Evolutionary conservation across 2,888 invertebrate genomes (phyloP).

Genomic region (Alitta virens): DNA sequence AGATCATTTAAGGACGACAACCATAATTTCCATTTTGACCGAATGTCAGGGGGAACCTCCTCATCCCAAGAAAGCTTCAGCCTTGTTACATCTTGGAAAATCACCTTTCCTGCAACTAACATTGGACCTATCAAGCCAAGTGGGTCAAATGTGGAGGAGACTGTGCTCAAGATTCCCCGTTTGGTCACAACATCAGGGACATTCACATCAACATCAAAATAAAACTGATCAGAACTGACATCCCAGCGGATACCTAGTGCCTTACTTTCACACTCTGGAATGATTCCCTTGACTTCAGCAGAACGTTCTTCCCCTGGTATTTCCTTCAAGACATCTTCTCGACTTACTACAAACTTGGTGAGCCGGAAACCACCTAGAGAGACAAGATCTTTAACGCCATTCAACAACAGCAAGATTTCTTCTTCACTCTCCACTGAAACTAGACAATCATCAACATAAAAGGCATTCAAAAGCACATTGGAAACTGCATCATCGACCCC

Average conservation of each 20-base stretch:
- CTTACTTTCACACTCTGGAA: too few relatives aligned
- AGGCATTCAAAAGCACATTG: constrained; percentile 15
- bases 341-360: constrained; percentile 27
- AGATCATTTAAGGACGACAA: neutral
- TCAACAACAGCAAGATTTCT: too few relatives aligned
- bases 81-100: constrained; percentile 30
- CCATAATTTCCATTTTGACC: constrained; percentile 31
- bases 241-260: too few relatives aligned
- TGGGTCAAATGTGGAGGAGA: constrained; percentile 27
- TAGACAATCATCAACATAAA: constrained; percentile 29
- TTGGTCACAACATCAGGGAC: constrained; percentile 21
- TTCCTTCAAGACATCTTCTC: constrained; percentile 22
- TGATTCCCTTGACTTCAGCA: too few relatives aligned
- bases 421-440: constrained; percentile 5
- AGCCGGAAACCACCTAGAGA: constrained; percentile 23
- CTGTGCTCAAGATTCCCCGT: constrained; percentile 25
- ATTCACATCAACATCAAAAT: too few relatives aligned
- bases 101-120: constrained; percentile 27
- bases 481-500: too few relatives aligned
- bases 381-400: too few relatives aligned
- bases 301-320: too few relatives aligned
- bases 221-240: constrained; percentile 13
- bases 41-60: too few relatives aligned
- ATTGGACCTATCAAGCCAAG: constrained; percentile 31
- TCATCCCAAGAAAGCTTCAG: constrained; percentile 29